Percentiles rank a stretch among this genome's conserved stretches.
These are phyloP conservation scores for Calidris pugnax DNA, from an alignment of 2,113 vertebrate genomes.

Conservation along the genomic window DNA sequence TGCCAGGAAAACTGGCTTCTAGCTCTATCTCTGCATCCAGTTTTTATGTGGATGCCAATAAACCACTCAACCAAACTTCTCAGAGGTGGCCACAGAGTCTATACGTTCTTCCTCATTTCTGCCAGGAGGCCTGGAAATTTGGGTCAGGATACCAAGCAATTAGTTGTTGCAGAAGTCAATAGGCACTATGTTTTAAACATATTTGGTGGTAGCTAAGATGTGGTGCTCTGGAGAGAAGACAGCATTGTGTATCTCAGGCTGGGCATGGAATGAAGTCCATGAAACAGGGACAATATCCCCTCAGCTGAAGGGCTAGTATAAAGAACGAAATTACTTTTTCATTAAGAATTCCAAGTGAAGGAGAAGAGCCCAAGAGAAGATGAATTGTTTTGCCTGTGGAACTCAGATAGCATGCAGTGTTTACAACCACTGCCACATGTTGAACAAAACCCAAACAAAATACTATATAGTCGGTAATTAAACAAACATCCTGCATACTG, in stretches of 20 bases:
- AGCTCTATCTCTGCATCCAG: neutral
- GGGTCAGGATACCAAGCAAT: neutral
- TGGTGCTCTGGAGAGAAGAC: neutral
- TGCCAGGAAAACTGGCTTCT: neutral
- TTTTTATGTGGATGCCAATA: neutral
- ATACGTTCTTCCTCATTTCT: neutral
- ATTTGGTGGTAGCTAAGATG: neutral
- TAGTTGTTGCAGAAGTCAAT: neutral
- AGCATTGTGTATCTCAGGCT: neutral
- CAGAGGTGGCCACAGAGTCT: neutral
- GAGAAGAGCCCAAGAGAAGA: neutral
- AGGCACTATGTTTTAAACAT: neutral
- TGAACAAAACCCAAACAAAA: slow-evolving; percentile 55
- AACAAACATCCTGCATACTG: slow-evolving; percentile 18
- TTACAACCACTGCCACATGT: neutral
- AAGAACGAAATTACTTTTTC: neutral
- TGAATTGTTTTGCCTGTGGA: neutral
- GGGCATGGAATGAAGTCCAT: neutral
- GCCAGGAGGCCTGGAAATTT: neutral
- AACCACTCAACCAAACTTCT: neutral
- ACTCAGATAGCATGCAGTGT: neutral
- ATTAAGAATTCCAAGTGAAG: neutral
- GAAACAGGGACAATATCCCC: neutral
- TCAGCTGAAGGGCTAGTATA: neutral
- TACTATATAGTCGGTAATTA: neutral